A percentile compares a stretch with the other conserved stretches of the same genome.
These are phyloP conservation scores for Perognathus longimembris DNA, from an alignment of 2,113 vertebrate species.

Conservation along the genomic window DNA sequence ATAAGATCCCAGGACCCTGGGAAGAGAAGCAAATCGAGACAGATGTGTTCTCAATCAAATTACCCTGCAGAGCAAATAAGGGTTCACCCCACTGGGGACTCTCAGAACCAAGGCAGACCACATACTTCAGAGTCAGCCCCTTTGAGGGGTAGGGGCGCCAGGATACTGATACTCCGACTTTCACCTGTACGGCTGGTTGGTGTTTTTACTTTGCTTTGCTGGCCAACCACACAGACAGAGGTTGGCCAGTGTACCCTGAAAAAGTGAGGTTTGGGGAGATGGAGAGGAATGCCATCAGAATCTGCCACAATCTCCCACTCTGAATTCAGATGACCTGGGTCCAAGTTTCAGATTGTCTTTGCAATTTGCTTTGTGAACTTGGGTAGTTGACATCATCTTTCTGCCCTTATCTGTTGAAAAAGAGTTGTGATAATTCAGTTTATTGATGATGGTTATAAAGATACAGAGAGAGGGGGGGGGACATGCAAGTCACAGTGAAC, in stretches of 20 bases:
- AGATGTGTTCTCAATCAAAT: not conserved
- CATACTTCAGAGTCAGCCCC: not conserved
- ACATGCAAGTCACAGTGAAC: not conserved
- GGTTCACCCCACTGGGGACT: not conserved
- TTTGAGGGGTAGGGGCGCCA: not conserved
- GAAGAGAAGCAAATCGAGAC: not conserved
- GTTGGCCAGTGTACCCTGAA: not conserved
- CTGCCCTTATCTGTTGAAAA: not conserved
- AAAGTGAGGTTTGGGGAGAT: not conserved
- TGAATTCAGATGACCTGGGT: not conserved
- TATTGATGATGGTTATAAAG: not conserved
- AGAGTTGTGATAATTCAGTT: not conserved
- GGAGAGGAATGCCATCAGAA: not conserved
- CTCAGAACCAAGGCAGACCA: not conserved
- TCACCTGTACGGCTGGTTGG: not conserved
- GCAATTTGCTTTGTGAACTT: slow-evolving; percentile 7
- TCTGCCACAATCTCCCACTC: not conserved
- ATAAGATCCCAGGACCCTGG: not conserved
- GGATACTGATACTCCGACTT: too few relatives aligned
- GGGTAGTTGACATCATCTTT: not conserved
- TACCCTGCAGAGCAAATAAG: not conserved
- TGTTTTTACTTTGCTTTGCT: not conserved
- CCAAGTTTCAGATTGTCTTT: not conserved
- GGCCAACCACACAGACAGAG: not conserved
- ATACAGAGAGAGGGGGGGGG: slow-evolving; percentile 16